Base-by-base conservation (phyloP, 1,140 invertebrate species). In the Trichonephila inaurata region DNA sequence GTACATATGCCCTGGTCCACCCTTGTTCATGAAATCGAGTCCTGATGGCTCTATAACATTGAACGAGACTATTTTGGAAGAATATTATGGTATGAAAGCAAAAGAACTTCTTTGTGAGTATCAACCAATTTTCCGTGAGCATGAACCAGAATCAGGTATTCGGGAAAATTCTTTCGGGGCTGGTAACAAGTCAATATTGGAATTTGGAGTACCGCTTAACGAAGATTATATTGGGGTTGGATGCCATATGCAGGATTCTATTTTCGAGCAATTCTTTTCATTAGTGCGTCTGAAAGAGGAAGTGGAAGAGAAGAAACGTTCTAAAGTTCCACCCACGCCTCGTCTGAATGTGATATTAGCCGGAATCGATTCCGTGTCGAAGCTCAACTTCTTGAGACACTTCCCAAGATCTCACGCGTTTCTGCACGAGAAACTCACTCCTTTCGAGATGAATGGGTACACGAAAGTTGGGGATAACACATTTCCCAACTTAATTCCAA, bases 361-460 rank as follows among this genome's bases (percentile, higher is more conserved):
- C 18, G 97, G 96, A 8, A 95, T 97, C 6, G 97, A 97, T 95
- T 96, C 96, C 0, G 96, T 97, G 24, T 97, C 97, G 6, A 95
- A 96, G 24, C 95, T 96, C n/a, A 97, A 97, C 95, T 96, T 97
- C 86, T 95, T 96, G 7, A 95, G 97, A 10, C 96, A 97, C 94
- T 96, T 97, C 95, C 96, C 96, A 2, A 94, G 95, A 77, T 97
- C 96, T 0, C 94, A 96, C 19, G 60, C 95, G 7, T 96, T 95
- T 91, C 95, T 97, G 0, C 94, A 95, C 5, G 93, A 95, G 28
- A 94, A 95, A 24, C 86, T 96, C 12, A 94, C 94, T 19, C 95
- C 95, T 3, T 94, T 96, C 77, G 96, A 96, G 86, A 83, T 95
- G 14, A 87, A 94, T 28, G 96, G 96, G 8, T 95, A 95, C 89